Evolutionary conservation across 2,888 invertebrate species (phyloP), one percentile per base, ranked within the genome.

Genomic region (Mythimna impura): DNA sequence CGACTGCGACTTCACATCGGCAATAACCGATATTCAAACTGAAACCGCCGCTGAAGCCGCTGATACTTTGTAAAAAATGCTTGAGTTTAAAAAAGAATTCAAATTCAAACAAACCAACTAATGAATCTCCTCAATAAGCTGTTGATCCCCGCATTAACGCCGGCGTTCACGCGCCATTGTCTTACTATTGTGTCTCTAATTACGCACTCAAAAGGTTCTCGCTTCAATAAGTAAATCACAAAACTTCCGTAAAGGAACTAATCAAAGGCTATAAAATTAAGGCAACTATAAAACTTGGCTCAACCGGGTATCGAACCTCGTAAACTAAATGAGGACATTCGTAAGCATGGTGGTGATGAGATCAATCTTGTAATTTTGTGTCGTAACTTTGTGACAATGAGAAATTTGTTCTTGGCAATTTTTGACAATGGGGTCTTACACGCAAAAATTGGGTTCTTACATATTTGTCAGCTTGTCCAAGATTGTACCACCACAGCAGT

Each of bases 241-340:
- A 75, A 64, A 73, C 73, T 70, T 76, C 75, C 71, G 70, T 61
- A 54, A 78, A 73, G 22, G 14, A 61, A 84, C 85, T 84, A 85
- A 85, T 85, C 85, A 86, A 72, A 63, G 63, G 20, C 66, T 54
- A 69, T 86, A 86, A 86, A 86, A 87, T 86, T 86, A 87, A 81
- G 77, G 64, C 83, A 83, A 86, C 87, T 84, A 86, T 86, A 86
- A 86, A 86, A 80, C 76, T 76, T 80, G 78, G 80, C 80, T 79
- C 76, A 70, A 76, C 73, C n/a, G 81, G 74, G 74, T 78, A 86
- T 83, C 71, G 79, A 83, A 82, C 80, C 80, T 87, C 87, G 87
- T 87, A 88, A 87, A 87, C 76, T 55, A 81, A 86, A 87, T 87
- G 80, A 87, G 72, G 72, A 66, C 78, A 87, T 87, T 87, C 76